Conservation (phyloP, 2,797 vertebrate species). For the Psittacula echo region DNA sequence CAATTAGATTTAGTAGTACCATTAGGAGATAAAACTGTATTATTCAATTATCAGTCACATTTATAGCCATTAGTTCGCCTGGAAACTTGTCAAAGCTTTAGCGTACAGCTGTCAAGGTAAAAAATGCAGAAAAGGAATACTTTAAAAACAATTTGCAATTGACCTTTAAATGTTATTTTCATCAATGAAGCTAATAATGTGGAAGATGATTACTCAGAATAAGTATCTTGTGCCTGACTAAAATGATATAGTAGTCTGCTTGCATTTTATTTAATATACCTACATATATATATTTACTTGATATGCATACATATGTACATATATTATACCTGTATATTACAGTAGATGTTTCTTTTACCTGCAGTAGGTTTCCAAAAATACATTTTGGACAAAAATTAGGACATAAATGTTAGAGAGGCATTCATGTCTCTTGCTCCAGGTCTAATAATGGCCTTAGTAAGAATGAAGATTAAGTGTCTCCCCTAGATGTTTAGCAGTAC, state of each 20-base stretch:
- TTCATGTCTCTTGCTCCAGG: background rate
- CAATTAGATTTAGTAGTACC: background rate
- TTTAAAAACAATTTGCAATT: slow-evolving; percentile 6
- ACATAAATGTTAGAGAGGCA: background rate
- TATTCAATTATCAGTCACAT: slow-evolving; percentile 12
- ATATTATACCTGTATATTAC: background rate
- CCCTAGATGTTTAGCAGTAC: background rate
- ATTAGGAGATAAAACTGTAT: slow-evolving; percentile 18
- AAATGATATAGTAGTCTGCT: background rate
- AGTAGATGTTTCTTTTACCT: background rate
- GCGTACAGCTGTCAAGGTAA: background rate
- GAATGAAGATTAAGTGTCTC: background rate
- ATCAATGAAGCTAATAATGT: background rate
- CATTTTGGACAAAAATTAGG: background rate
- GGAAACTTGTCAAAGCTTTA: slow-evolving; percentile 30
- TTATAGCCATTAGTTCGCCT: slow-evolving; percentile 23
- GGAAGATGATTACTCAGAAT: background rate
- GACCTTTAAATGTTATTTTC: slow-evolving; percentile 13
- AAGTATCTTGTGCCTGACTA: background rate
- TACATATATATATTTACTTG: background rate
- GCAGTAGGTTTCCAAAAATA: background rate
- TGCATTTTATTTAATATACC: background rate
- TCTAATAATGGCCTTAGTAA: background rate
- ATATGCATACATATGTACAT: accelerated
- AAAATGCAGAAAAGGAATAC: background rate